phyloP scores from a whole-genome alignment of 2,888 invertebrate species.

The Lutraria lutraria region DNA sequence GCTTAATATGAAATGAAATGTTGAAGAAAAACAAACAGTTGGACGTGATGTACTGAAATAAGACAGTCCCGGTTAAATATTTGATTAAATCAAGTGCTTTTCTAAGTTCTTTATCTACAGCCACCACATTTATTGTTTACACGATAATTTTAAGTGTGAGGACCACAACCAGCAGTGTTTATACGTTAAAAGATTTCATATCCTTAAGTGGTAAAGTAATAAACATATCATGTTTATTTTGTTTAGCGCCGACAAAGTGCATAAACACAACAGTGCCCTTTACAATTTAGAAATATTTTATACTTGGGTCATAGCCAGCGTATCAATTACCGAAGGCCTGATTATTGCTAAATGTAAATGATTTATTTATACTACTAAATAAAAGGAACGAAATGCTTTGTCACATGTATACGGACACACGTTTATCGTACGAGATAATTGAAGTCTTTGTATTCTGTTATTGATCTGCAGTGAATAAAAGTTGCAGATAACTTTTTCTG shows the following conservation, averaged over 20 bases:
- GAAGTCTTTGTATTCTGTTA: not conserved
- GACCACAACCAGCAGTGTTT: not conserved
- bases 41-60: too few relatives aligned
- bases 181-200: not conserved
- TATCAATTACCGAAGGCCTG: not conserved
- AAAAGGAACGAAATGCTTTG: not conserved
- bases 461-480: too few relatives aligned
- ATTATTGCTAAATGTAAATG: not conserved
- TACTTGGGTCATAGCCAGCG: slow-evolving; percentile 7
- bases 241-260: not conserved
- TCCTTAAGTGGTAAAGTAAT: not conserved
- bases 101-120: not conserved
- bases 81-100: too few relatives aligned
- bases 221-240: not conserved
- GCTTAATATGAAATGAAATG: too few relatives aligned
- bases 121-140: not conserved
- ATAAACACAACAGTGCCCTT: not conserved
- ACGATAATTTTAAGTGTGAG: not conserved
- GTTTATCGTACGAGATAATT: not conserved
- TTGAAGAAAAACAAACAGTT: too few relatives aligned
- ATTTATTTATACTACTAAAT: not conserved
- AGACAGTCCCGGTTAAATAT: too few relatives aligned
- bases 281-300: not conserved
- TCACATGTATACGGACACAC: not conserved
- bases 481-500: too few relatives aligned